Conservation (phyloP, 2,888 invertebrate genomes). For the Nephrotoma appendiculata region DNA sequence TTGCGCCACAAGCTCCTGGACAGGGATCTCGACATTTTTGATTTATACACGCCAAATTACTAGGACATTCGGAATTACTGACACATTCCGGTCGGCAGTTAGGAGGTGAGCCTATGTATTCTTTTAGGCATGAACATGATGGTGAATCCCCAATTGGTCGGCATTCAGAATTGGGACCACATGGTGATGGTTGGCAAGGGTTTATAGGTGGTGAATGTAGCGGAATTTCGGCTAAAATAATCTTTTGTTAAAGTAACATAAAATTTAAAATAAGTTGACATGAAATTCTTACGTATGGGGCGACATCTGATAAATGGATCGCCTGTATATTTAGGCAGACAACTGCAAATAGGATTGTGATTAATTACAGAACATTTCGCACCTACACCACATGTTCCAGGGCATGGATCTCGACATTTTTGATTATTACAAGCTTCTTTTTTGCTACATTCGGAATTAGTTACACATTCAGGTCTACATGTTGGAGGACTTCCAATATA, state of each 20-base stretch:
- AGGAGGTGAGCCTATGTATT: conserved; percentile 54
- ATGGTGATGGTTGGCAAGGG: conserved; percentile 37
- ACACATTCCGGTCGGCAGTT: conserved; percentile 60
- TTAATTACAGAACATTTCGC: conserved; percentile 59
- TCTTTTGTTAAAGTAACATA: not conserved
- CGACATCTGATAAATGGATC: conserved; percentile 60
- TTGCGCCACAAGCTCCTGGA: conserved; percentile 51
- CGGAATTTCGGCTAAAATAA: conserved; percentile 20
- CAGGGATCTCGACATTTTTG: conserved; percentile 65
- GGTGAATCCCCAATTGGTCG: conserved; percentile 42
- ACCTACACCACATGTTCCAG: conserved; percentile 57
- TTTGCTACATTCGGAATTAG: conserved; percentile 60
- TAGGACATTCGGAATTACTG: conserved; percentile 57
- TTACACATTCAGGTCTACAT: conserved; percentile 63
- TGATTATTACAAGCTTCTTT: conserved; percentile 65
- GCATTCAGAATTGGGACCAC: conserved; percentile 42
- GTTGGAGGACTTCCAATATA: conserved; percentile 62
- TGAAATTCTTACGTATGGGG: conserved; percentile 37
- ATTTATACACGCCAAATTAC: conserved; percentile 52
- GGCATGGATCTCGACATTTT: conserved; percentile 65
- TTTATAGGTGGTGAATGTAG: conserved; percentile 20
- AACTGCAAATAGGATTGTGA: conserved; percentile 67
- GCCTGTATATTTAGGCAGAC: conserved; percentile 50
- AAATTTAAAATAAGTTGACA: not conserved
- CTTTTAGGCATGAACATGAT: conserved; percentile 56